Base-by-base conservation (phyloP, 2,888 invertebrate species). In the Xanthia togata region DNA sequence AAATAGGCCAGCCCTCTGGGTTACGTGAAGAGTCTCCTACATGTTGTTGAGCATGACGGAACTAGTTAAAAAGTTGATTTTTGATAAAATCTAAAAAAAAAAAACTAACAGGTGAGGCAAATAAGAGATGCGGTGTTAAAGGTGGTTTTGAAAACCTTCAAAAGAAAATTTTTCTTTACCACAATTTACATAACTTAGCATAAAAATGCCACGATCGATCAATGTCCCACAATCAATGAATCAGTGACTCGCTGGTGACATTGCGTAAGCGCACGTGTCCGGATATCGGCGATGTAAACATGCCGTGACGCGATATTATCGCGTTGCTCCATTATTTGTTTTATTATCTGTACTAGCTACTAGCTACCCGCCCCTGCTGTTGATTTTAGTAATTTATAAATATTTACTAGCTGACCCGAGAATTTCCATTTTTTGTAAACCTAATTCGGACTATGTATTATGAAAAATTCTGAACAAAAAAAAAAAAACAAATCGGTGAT, bases 201-300 rank as follows among this genome's bases (percentile, higher is more conserved):
- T 78, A 84, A 84, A 79, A 79, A 81, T 77, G 77, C 77, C 83
- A 59, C 82, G 71, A 87, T 84, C 83, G 79, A 85, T 87, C 78
- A 82, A 79, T 73, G 78, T 81, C 73, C 82, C 75, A 81, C 76
- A 78, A 78, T 88, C 84, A 85, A 86, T 88, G 86, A 86, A 86
- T 88, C 89, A 88, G 76, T 75, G 60, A 73, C 76, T 67, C 38
- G 78, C 69, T 76, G 73, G 59, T 80, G 81, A 68, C 78, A 82
- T 89, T 89, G 88, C 85, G 83, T 73, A 85, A 87, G 81, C 83
- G 88, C 88, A 87, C 90, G 87, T 87, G 88, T 79, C 73, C 64
- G 23, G 79, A 59, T 86, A 84, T 85, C 88, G 70, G 62, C 65
- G 69, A 70, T 78, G 85, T 86, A 86, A 90, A 88, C 86, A 88